Base-by-base conservation (phyloP, 2,888 invertebrate genomes). In the Cyrtodaria siliqua region DNA sequence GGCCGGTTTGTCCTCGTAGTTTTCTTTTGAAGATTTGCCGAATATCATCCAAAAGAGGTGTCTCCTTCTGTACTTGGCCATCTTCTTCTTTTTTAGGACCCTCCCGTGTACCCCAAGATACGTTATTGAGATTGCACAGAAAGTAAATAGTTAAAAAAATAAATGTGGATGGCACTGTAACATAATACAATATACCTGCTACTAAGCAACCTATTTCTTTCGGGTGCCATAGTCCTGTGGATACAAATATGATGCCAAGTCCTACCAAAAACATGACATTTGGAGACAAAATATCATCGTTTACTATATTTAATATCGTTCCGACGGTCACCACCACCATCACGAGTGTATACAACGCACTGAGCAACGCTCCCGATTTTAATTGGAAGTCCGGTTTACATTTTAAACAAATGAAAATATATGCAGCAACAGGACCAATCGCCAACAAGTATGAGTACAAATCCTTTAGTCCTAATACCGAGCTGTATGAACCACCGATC, bases 271-370 rank as follows among this genome's bases (percentile, higher is more conserved):
- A 87, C 1, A 88, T 63, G 0, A 88, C 86, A 61, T 83, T 85
- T 0, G 88, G 88, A 14, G 84, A 82, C 23, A 84, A 59, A 1
- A 86, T 66, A 20, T 98, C 98, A 94, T 99, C 99, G 95, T 98
- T 97, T 82, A 98, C 97, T 90, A 99, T 95, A 94, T 99, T 99
- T 26, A 99, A 95, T 1, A 98, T 97, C 0, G 98, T 98, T 95
- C 99, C 99, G 57, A 99, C 98, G 85, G 99, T 97, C 29, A 99
- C 99, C 83, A 99, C 98, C 97, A 99, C 98, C 99, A 99, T 99
- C 87, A 99, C 96, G 94, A 99, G 94, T 24, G 98, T 98, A 93
- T 99, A 99, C 8, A 96, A 95, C 14, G 99, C 98, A 14, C 98
- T 85, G 59, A 87, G 49, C 2, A 88, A 18, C 8, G 81, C 85